Base-by-base conservation (phyloP, 2,888 invertebrate genomes). In the Eurytoma adleriae region DNA sequence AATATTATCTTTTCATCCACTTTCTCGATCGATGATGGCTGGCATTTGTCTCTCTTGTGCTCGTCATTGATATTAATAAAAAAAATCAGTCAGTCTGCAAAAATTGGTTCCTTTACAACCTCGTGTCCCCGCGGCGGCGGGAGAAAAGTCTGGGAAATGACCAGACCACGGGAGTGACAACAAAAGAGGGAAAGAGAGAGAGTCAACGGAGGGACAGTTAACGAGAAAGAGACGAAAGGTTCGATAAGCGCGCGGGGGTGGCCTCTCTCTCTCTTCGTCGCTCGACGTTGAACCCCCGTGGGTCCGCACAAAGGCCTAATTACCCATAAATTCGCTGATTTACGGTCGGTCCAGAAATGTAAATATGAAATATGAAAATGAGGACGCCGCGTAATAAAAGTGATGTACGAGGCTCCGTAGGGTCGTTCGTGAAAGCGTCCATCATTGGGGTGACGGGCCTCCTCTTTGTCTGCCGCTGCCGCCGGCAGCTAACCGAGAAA, bases 401-500 rank as follows among this genome's bases (percentile, higher is more conserved):
- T 91, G 91, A 91, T 91, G 91, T 91, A 91, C 91, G 91, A 90
- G 90, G 90, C 91, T 91, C 91, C 89, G 89, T 91, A 90, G 91
- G 90, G 91, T 91, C 91, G 91, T 91, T 91, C 90, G 90, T 91
- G 91, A 91, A 91, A 90, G 91, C 91, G 91, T 91, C 91, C 89
- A 91, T 91, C 91, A 91, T 90, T 87, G 85, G 87, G 86, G 85
- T 89, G 90, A 90, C 89, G 89, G 88, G 87, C 87, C 52, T 56
- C 76, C 89, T 89, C 75, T 59, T 62, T 76, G 69, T 78, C 66
- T 67, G 66, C 54, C 40, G 18, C 48, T 40, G 62, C 54, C 56
- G 52, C 68, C 54, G 27, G 40, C 24, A 16, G 27, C 56, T 50
- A 62, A 64, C 64, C 56, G 73, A 79, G 64, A 78, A 69, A 73